Evolutionary conservation across 2,888 invertebrate species (phyloP).

Genomic region (Caenorhabditis wallacei): DNA sequence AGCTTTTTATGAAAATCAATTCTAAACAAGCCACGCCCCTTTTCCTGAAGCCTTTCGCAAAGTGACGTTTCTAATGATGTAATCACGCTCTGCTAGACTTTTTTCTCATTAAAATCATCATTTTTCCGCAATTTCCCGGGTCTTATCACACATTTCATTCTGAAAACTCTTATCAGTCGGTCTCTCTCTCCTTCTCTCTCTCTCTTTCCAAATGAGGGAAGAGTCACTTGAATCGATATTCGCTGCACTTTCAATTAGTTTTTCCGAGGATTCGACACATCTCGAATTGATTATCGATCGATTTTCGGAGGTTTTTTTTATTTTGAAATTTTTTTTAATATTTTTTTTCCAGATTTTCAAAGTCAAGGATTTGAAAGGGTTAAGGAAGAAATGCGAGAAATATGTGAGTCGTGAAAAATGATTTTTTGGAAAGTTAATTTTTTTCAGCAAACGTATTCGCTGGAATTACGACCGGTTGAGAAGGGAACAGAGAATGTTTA

Average conservation of each 20-base stretch:
- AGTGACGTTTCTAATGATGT: too few relatives aligned
- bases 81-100: too few relatives aligned
- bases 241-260: constrained; percentile 60
- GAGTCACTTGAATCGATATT: constrained; percentile 64
- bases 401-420: constrained; percentile 42
- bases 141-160: too few relatives aligned
- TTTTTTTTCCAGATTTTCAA: constrained; percentile 45
- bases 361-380: constrained; percentile 14
- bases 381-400: constrained; percentile 50
- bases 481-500: constrained; percentile 31
- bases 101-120: too few relatives aligned
- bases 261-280: constrained; percentile 51
- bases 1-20: too few relatives aligned
- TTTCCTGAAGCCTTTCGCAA: too few relatives aligned
- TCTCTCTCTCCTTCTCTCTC: neutral
- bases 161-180: neutral
- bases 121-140: too few relatives aligned
- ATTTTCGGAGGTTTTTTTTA: constrained; percentile 52
- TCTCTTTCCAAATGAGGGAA: constrained; percentile 52
- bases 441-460: constrained; percentile 57
- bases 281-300: constrained; percentile 37
- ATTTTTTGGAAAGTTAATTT: neutral
- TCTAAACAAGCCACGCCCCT: too few relatives aligned
- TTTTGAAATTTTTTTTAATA: neutral
- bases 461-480: constrained; percentile 42